These are phyloP conservation scores for Chaitophorus viminalis DNA, from an alignment of 2,888 invertebrate species.

Conservation along the genomic window DNA sequence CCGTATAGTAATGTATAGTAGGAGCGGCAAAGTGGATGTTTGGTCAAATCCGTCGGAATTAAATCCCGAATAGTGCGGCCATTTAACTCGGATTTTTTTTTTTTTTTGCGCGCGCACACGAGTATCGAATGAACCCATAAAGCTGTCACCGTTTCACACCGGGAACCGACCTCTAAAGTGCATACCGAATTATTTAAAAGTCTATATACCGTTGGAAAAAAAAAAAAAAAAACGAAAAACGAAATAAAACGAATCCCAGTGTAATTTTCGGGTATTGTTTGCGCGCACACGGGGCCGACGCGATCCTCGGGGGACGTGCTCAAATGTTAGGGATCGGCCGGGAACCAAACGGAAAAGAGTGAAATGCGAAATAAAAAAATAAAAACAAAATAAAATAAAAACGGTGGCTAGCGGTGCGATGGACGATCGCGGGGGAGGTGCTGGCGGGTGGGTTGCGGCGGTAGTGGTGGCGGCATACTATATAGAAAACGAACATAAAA, in stretches of 20 bases:
- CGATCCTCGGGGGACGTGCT: conserved; percentile 40
- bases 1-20: not conserved
- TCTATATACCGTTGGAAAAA: conserved; percentile 30
- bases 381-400: conserved; percentile 5
- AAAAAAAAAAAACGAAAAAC: conserved; percentile 8
- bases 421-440: not conserved
- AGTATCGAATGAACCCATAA: conserved; percentile 61
- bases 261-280: conserved; percentile 61
- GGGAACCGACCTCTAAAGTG: conserved; percentile 57
- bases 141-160: conserved; percentile 60
- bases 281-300: not conserved
- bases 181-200: conserved; percentile 60
- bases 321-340: conserved; percentile 52
- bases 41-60: conserved; percentile 55
- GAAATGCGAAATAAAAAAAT: conserved; percentile 33
- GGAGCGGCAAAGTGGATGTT: not conserved
- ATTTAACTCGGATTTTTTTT: conserved; percentile 55
- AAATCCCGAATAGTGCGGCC: conserved; percentile 51
- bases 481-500: conserved; percentile 4
- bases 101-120: conserved; percentile 44
- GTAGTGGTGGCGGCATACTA: not conserved
- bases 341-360: conserved; percentile 14
- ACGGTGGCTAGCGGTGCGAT: not conserved
- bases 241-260: conserved; percentile 61
- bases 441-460: too few relatives aligned